Conservation (phyloP, 2,113 vertebrate species). For the Carettochelys insculpta region DNA sequence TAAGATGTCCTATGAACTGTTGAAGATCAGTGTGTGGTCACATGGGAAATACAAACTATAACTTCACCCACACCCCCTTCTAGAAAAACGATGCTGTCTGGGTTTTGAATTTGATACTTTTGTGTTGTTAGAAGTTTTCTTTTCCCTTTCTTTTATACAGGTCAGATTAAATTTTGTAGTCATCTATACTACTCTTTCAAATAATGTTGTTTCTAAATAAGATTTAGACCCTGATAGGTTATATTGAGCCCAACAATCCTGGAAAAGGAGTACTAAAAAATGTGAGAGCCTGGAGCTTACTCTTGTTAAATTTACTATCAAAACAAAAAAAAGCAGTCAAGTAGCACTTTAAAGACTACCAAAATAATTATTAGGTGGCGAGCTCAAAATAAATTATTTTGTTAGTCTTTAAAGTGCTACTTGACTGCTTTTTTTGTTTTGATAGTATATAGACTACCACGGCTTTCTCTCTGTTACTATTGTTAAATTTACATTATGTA, state of each 20-base stretch:
- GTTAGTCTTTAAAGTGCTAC: too few species aligned
- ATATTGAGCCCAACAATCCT: background rate
- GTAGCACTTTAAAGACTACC: too few species aligned
- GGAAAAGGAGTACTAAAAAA: background rate
- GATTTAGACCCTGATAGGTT: background rate
- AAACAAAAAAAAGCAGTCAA: too few species aligned
- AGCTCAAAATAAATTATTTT: too few species aligned
- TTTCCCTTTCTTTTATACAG: conserved; percentile 39
- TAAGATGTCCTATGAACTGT: background rate
- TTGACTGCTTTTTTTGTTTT: too few species aligned
- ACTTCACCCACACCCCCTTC: conserved; percentile 1
- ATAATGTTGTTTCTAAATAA: background rate
- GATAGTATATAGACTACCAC: too few species aligned
- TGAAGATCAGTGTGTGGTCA: background rate
- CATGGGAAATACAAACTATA: background rate
- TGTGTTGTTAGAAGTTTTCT: background rate
- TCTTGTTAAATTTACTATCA: background rate
- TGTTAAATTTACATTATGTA: background rate
- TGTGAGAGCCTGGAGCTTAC: background rate
- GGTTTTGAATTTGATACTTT: conserved; percentile 45
- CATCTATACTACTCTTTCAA: background rate
- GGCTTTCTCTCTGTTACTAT: too few species aligned
- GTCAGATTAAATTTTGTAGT: conserved; percentile 10
- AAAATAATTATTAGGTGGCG: too few species aligned
- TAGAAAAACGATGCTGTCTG: background rate